A percentile compares a stretch with the other conserved stretches of the same genome.
Evolutionary conservation across 2,888 invertebrate genomes (phyloP).

Genomic region (Pycnomerus fuliginosus): DNA sequence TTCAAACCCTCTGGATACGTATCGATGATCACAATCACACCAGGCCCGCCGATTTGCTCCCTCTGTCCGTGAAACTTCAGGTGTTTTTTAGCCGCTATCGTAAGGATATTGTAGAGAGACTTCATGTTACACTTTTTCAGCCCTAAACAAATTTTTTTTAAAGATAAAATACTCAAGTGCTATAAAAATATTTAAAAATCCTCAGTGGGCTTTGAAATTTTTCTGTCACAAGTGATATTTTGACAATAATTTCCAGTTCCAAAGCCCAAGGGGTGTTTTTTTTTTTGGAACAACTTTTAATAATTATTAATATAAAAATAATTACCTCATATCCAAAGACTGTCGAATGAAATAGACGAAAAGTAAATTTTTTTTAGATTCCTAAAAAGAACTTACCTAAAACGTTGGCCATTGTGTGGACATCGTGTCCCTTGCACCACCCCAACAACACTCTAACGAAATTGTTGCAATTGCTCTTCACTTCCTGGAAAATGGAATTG

Average conservation of each 20-base stretch:
- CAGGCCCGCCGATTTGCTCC: slow-evolving; percentile 60
- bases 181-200: no score
- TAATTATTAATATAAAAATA: slow-evolving; percentile 1
- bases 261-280: no score
- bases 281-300: no score
- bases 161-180: no score
- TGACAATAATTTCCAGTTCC: no score
- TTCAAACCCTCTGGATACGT: slow-evolving; percentile 62
- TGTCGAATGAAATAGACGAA: slow-evolving; percentile 5
- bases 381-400: slow-evolving; percentile 54
- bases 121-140: slow-evolving; percentile 59
- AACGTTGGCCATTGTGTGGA: slow-evolving; percentile 54
- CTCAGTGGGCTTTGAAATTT: no score
- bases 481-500: slow-evolving; percentile 61
- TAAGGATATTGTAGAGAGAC: slow-evolving; percentile 60
- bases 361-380: slow-evolving; percentile 3
- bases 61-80: slow-evolving; percentile 54
- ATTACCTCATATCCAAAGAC: slow-evolving; percentile 18
- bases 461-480: slow-evolving; percentile 64
- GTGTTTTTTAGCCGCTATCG: slow-evolving; percentile 54
- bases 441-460: slow-evolving; percentile 62
- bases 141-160: slow-evolving; percentile 56
- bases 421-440: slow-evolving; percentile 66
- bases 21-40: slow-evolving; percentile 63
- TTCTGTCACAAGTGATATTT: no score